Percentiles rank a stretch among this genome's conserved stretches.
These are phyloP conservation scores for Nephrotoma guestfalica DNA, from an alignment of 2,888 invertebrate genomes.

Conservation along the genomic window DNA sequence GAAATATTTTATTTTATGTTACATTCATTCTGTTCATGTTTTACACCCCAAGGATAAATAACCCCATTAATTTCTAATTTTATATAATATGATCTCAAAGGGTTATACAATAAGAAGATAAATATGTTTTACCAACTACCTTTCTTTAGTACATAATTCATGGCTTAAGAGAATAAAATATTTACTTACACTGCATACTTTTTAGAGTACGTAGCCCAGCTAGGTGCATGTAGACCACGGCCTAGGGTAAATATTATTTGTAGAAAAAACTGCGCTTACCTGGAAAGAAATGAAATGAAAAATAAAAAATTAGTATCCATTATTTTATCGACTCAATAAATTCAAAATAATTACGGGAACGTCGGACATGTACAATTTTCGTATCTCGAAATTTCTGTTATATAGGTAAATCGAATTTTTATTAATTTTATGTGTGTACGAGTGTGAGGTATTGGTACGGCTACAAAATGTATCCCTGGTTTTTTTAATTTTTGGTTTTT, in stretches of 20 bases:
- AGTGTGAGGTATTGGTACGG: background rate
- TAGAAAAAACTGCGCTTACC: background rate
- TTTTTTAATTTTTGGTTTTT: background rate
- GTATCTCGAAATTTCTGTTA: background rate
- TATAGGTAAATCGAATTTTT: background rate
- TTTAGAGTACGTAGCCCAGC: background rate
- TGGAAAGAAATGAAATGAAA: background rate
- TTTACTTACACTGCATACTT: background rate
- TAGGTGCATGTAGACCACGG: background rate
- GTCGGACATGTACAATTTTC: background rate
- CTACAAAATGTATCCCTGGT: background rate
- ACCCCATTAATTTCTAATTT: background rate
- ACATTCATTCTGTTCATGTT: background rate
- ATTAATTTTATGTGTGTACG: background rate
- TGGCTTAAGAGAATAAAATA: background rate
- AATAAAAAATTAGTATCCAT: background rate
- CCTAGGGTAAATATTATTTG: background rate
- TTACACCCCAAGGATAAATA: background rate
- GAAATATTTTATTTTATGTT: background rate
- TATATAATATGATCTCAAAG: background rate
- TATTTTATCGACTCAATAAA: background rate
- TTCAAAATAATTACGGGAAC: background rate
- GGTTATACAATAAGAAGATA: background rate
- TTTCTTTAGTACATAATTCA: background rate
- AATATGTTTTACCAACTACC: background rate